Base-by-base conservation (phyloP, 2,113 vertebrate genomes). In the Tetrao urogallus region DNA sequence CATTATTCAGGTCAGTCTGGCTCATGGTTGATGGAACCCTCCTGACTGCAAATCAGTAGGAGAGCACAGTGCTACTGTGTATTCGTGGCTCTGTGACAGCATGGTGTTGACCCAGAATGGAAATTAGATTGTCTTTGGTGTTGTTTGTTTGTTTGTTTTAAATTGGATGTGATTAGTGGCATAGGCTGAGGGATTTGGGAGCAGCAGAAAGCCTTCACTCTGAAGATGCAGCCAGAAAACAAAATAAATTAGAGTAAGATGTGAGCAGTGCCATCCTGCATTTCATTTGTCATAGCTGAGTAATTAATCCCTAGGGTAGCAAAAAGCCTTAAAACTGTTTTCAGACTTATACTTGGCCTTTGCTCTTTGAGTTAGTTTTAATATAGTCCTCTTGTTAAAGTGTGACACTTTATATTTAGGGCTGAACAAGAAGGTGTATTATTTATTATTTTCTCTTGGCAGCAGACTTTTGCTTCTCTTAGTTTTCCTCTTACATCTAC, bases 41-140 rank as follows among this genome's bases (percentile, higher is more conserved):
- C 90, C 96, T 95, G 95, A 96, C 96, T 96, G 88, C 94, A 94
- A 96, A 94, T 95, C 86, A 96, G 95, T 88, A 78, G 86, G 75
- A 73, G 40, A 95, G 90, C 89, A 95, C 88, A 95, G 95, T 65
- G 90, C 86, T 79, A 17, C 93, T 96, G 86, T 96, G 93, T 95
- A 36, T 92, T 95, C 66, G 56, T 72, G 77, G 86, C 65, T 81
- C 86, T 86, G 70, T 83, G 80, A 52, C 5, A 10, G 77, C 40
- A 7, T 69, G 80, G 69, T 65, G 79, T 91, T 81, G 76, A 90
- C 82, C 72, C 47, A 88, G 93, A 94, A 95, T 75, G 71, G 77
- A 74, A 95, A 94, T 88, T 13, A 8, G 48, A 64, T 92, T 89
- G 82, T 78, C 43, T 82, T 40, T 58, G 43, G 42, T 88, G 45